phyloP scores from a whole-genome alignment of 2,113 vertebrate species.

The Austrofundulus limnaeus region DNA sequence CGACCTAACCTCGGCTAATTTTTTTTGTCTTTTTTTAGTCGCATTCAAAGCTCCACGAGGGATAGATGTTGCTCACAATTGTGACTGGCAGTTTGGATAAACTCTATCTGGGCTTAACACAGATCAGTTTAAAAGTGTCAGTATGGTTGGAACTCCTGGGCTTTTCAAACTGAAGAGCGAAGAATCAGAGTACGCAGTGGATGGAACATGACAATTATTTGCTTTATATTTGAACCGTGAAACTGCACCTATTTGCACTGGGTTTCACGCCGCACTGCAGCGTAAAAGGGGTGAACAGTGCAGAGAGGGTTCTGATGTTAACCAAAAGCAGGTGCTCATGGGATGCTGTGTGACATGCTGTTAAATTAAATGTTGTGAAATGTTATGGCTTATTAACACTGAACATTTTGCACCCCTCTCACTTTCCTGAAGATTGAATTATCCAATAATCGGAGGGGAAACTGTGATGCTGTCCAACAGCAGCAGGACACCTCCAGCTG shows the following conservation, averaged over 20 bases:
- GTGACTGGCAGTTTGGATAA: too few relatives aligned
- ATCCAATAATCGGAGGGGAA: conserved; percentile 69
- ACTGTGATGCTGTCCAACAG: conserved; percentile 63
- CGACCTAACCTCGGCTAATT: too few relatives aligned
- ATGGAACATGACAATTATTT: conserved; percentile 42
- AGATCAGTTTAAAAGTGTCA: background rate
- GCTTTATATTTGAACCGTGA: conserved; percentile 41
- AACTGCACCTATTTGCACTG: conserved; percentile 33
- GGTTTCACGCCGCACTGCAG: conserved; percentile 32
- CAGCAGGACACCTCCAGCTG: conserved; percentile 69
- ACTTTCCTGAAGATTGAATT: conserved; percentile 65
- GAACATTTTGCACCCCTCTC: conserved; percentile 48
- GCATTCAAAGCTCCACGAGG: too few relatives aligned
- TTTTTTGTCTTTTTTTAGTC: too few relatives aligned
- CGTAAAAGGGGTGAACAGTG: conserved; percentile 19
- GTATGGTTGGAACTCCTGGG: conserved; percentile 40
- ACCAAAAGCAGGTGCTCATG: conserved; percentile 34
- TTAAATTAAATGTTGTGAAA: conserved; percentile 66
- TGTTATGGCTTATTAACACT: conserved; percentile 68
- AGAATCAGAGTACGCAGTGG: conserved; percentile 40
- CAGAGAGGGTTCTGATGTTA: conserved; percentile 40
- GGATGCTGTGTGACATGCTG: conserved; percentile 49
- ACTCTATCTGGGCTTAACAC: too few relatives aligned
- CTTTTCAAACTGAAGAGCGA: conserved; percentile 43
- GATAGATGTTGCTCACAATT: too few relatives aligned